phyloP scores from a whole-genome alignment of 2,113 vertebrate species.

The human region DNA sequence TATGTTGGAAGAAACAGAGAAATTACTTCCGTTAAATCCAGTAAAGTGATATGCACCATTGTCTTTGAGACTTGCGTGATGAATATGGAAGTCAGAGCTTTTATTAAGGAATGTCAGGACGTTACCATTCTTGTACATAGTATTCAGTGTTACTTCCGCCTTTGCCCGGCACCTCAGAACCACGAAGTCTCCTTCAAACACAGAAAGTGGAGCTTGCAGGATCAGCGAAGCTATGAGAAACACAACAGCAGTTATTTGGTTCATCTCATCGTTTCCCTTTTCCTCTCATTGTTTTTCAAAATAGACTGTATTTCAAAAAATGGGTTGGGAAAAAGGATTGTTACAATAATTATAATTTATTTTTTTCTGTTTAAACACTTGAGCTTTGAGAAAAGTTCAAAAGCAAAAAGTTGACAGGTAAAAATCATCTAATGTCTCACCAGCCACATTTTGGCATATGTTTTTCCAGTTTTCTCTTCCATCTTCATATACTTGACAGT shows the following conservation, averaged over 20 bases:
- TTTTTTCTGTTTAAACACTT: background rate
- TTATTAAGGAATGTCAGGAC: rapidly evolving
- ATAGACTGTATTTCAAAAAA: background rate
- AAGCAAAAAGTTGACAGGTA: background rate
- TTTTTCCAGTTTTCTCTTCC: background rate
- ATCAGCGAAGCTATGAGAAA: constrained; percentile 1
- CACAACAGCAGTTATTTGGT: background rate
- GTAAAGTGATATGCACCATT: background rate
- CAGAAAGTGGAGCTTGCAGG: constrained; percentile 32
- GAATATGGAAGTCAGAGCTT: background rate
- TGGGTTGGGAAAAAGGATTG: background rate
- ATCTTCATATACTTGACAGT: background rate
- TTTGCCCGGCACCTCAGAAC: background rate
- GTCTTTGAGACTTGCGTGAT: background rate
- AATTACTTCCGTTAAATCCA: rapidly evolving
- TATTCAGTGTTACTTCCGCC: rapidly evolving
- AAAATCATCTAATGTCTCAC: background rate
- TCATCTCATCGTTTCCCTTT: background rate
- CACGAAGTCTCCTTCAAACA: constrained; percentile 55
- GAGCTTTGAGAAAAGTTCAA: background rate
- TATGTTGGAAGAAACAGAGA: rapidly evolving
- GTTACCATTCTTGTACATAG: rapidly evolving
- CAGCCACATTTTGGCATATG: too few species aligned
- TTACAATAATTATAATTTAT: background rate
- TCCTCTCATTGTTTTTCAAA: background rate